Evolutionary conservation across 2,888 invertebrate genomes (phyloP).

Genomic region (Physocephala rufipes): DNA sequence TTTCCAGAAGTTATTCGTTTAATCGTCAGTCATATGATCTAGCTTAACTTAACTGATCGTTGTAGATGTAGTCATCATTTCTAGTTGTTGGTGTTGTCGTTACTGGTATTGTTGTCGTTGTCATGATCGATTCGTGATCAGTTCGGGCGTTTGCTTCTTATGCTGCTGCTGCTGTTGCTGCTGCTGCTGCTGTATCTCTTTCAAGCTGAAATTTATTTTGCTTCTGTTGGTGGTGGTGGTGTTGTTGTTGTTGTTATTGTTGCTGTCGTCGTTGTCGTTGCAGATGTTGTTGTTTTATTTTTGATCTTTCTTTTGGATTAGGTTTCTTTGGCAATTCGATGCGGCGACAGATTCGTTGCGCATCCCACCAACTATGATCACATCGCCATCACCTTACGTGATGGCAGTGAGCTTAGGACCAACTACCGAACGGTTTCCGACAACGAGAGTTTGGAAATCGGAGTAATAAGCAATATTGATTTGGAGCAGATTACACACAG

Average conservation of each 20-base stretch:
- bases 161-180: conserved; percentile 6
- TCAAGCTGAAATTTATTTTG: neutral
- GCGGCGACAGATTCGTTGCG: conserved; percentile 60
- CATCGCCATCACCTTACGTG: too few species aligned
- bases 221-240: neutral
- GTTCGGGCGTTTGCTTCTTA: conserved; percentile 34
- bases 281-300: neutral
- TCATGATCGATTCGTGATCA: conserved; percentile 49
- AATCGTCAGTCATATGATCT: too few species aligned
- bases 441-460: neutral
- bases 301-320: neutral
- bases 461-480: conserved; percentile 64
- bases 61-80: neutral
- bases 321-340: conserved; percentile 42
- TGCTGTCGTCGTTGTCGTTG: neutral
- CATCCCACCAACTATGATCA: conserved; percentile 27
- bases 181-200: conserved; percentile 13
- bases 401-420: neutral
- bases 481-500: conserved; percentile 58
- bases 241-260: neutral
- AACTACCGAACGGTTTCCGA: neutral
- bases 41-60: conserved; percentile 13
- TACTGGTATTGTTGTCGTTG: neutral
- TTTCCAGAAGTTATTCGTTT: conserved; percentile 41
- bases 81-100: neutral